Conservation (phyloP, 2,113 vertebrate species). For the Datnioides undecimradiatus region DNA sequence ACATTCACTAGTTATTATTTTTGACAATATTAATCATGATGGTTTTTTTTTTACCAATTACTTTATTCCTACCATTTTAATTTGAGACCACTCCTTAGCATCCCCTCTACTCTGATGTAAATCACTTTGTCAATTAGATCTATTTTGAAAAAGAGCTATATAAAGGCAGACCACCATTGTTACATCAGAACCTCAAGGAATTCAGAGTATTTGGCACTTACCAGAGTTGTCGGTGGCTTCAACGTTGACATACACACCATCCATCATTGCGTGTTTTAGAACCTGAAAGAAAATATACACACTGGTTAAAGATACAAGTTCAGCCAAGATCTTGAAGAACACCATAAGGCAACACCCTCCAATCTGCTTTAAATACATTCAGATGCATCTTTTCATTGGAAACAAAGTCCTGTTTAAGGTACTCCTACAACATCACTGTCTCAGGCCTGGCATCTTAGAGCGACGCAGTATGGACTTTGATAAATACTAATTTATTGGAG, state of each 20-base stretch:
- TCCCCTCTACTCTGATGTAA: neutral
- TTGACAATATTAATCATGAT: too few species aligned
- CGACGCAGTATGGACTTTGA: too few species aligned
- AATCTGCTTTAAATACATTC: neutral
- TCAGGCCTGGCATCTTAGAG: too few species aligned
- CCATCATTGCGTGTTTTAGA: constrained; percentile 78
- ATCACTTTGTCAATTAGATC: neutral
- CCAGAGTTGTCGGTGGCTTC: constrained; percentile 84
- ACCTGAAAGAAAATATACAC: constrained; percentile 76
- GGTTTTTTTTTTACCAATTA: too few species aligned
- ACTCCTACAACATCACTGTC: too few species aligned
- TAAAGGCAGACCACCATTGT: neutral
- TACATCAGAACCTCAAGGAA: neutral
- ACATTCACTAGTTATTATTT: too few species aligned
- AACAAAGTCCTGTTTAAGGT: too few species aligned
- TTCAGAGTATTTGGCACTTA: constrained; percentile 50
- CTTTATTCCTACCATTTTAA: too few species aligned
- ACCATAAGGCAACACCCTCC: neutral
- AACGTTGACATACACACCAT: constrained; percentile 80
- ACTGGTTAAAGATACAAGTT: neutral
- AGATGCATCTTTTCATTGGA: too few species aligned
- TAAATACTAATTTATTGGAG: too few species aligned
- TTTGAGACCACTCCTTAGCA: neutral
- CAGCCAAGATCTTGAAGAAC: neutral
- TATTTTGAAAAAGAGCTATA: neutral